These are phyloP conservation scores for Scaptomyza caliginosa DNA, from an alignment of 2,888 invertebrate genomes.

Conservation along the genomic window DNA sequence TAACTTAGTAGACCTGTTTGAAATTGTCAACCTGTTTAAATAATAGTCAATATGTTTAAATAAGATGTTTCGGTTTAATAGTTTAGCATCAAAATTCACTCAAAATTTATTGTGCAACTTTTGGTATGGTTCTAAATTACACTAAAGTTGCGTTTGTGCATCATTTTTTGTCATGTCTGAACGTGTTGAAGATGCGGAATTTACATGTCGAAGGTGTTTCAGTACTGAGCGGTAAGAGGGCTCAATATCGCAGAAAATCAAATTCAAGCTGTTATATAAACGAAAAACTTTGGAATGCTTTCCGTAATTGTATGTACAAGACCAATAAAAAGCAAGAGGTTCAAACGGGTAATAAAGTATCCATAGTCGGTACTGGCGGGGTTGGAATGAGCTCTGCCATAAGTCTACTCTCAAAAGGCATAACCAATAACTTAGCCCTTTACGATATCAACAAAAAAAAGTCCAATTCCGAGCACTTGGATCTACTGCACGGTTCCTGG, in stretches of 20 bases:
- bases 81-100: not conserved
- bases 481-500: conserved; percentile 88
- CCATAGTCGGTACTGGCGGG: conserved; percentile 92
- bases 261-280: not conserved
- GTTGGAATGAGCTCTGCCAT: conserved; percentile 95
- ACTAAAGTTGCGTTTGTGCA: no score
- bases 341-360: conserved; percentile 86
- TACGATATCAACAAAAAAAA: conserved; percentile 91
- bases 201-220: not conserved
- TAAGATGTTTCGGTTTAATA: not conserved
- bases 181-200: not conserved
- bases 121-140: not conserved
- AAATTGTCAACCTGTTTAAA: not conserved
- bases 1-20: not conserved
- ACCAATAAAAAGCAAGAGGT: not conserved
- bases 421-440: conserved; percentile 90
- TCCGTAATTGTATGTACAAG: not conserved
- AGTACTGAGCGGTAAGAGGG: not conserved
- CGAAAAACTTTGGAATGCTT: not conserved
- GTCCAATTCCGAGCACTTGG: conserved; percentile 79
- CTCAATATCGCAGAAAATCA: not conserved
- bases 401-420: conserved; percentile 90
- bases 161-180: not conserved
- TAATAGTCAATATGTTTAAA: not conserved
- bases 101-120: not conserved